Evolutionary conservation across 2,113 vertebrate species (phyloP).

Genomic region (Eulemur rufifrons): DNA sequence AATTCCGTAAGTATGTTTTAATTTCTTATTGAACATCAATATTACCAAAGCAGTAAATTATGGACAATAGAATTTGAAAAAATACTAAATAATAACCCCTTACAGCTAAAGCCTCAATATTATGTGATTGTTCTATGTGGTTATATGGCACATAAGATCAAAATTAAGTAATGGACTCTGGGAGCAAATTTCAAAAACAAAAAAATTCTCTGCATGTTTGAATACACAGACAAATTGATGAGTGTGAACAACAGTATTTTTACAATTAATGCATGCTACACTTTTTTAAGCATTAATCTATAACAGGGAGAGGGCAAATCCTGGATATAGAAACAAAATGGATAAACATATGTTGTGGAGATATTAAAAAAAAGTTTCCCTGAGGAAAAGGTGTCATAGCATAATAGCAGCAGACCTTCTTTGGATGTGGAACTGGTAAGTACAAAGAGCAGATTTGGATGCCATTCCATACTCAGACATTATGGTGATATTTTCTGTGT

Average conservation of each 20-base stretch:
- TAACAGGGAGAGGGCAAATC: neutral
- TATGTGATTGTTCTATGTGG: neutral
- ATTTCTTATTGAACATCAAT: neutral
- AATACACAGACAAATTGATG: neutral
- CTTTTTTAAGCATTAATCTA: neutral
- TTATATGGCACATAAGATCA: neutral
- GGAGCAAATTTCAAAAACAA: neutral
- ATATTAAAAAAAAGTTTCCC: neutral
- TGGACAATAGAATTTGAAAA: neutral
- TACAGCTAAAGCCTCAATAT: neutral
- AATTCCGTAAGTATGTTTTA: neutral
- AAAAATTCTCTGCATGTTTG: neutral
- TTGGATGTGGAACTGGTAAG: neutral
- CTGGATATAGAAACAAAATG: neutral
- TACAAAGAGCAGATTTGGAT: neutral
- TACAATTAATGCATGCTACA: neutral
- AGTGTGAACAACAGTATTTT: neutral
- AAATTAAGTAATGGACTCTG: neutral
- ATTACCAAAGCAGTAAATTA: neutral
- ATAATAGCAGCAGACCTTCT: neutral
- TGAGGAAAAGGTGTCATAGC: neutral
- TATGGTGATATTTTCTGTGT: neutral
- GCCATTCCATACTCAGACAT: neutral
- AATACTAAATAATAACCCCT: neutral
- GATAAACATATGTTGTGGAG: neutral